These are phyloP conservation scores for Crematogaster levior DNA, from an alignment of 2,888 invertebrate genomes.

Conservation along the genomic window DNA sequence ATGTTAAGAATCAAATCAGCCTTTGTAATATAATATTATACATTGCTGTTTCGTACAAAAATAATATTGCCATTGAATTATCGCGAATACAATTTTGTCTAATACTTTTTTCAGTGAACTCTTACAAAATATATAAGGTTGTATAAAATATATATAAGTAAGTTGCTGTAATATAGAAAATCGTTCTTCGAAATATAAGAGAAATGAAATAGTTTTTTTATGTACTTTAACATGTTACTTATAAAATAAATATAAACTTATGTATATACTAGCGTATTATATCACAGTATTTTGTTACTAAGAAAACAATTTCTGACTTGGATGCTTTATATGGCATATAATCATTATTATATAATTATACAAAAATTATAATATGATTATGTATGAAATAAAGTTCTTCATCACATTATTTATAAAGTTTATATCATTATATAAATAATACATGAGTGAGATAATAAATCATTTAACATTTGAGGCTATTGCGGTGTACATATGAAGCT, in stretches of 20 bases:
- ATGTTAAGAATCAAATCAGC: neutral
- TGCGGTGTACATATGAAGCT: too few species aligned
- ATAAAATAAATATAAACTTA: conserved; percentile 16
- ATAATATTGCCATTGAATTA: neutral
- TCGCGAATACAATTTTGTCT: neutral
- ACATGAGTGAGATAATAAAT: neutral
- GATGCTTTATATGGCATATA: neutral
- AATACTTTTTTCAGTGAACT: neutral
- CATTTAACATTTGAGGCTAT: too few species aligned
- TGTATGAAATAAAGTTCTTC: conserved; percentile 35
- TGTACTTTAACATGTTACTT: conserved; percentile 45
- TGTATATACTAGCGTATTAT: conserved; percentile 8
- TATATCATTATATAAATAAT: neutral
- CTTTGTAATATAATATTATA: neutral
- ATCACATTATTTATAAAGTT: conserved; percentile 12
- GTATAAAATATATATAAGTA: neutral
- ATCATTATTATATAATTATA: neutral
- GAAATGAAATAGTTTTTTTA: conserved; percentile 1
- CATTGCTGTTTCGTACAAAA: neutral
- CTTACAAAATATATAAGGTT: neutral
- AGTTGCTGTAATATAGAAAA: neutral
- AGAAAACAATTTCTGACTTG: neutral
- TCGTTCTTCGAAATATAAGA: neutral
- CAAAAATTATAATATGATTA: conserved; percentile 17
- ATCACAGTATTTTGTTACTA: neutral